These are phyloP conservation scores for Linepithema humile DNA, from an alignment of 1,140 invertebrate genomes.

Conservation along the genomic window DNA sequence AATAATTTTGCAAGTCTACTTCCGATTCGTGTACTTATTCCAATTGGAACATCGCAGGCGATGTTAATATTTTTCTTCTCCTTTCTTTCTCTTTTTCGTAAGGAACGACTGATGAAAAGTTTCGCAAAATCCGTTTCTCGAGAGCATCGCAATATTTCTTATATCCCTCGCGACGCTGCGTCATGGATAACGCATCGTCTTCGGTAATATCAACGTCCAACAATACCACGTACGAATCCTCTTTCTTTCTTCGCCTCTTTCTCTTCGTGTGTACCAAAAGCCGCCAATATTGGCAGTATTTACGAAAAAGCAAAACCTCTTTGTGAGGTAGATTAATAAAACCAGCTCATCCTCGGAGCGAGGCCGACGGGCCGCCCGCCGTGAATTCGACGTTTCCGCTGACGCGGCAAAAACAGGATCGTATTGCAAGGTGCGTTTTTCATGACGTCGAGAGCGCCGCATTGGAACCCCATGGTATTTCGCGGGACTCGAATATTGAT, in stretches of 20 bases:
- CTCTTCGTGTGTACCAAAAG: constrained; percentile 51
- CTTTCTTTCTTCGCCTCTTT: constrained; percentile 40
- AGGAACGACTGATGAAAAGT: neutral
- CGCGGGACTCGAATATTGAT: constrained; percentile 59
- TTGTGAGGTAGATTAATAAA: constrained; percentile 82
- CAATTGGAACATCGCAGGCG: no score
- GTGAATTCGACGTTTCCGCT: constrained; percentile 80
- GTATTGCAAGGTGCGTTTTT: constrained; percentile 65
- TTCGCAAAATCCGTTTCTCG: neutral
- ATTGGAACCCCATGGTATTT: constrained; percentile 45
- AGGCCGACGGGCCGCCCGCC: constrained; percentile 71
- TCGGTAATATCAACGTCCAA: constrained; percentile 62
- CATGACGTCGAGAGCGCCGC: constrained; percentile 39
- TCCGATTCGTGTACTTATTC: no score
- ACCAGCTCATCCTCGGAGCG: constrained; percentile 80
- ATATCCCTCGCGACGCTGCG: constrained; percentile 11
- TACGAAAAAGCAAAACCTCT: constrained; percentile 75
- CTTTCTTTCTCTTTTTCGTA: no score
- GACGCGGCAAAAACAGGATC: constrained; percentile 76
- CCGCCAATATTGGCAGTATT: constrained; percentile 74
- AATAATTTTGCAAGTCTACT: no score
- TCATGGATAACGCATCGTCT: constrained; percentile 49
- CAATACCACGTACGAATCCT: constrained; percentile 59
- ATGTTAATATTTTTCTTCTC: no score
- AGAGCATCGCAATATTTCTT: constrained; percentile 35